Conservation (phyloP, 2,797 vertebrate species). For the Ciconia nigra region DNA sequence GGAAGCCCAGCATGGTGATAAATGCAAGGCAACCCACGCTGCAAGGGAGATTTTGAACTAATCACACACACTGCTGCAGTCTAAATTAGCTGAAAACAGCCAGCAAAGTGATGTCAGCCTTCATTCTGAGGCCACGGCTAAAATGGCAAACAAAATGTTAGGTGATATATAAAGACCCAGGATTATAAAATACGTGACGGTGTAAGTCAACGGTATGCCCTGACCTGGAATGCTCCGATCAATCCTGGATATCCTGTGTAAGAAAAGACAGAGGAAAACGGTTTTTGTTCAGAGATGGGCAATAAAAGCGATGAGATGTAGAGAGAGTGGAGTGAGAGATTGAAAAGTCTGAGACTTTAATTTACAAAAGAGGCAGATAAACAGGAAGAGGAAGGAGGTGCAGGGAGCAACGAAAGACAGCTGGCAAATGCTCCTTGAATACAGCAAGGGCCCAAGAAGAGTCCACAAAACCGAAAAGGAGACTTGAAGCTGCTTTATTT, state of each 20-base stretch:
- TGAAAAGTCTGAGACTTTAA: neutral
- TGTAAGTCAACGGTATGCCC: neutral
- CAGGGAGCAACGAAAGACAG: neutral
- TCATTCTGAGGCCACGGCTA: neutral
- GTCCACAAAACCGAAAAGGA: neutral
- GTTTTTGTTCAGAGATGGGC: neutral
- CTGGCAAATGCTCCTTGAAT: rapidly evolving
- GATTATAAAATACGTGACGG: neutral
- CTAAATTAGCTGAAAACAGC: slow-evolving; percentile 26
- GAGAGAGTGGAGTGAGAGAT: neutral
- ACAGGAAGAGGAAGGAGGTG: neutral
- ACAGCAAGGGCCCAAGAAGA: neutral
- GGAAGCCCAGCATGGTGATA: neutral
- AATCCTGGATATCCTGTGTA: neutral
- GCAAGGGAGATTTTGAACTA: slow-evolving; percentile 15
- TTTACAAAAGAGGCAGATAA: neutral
- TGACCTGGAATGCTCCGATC: neutral
- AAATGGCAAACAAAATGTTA: slow-evolving; percentile 20
- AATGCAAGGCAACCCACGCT: neutral
- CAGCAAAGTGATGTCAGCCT: slow-evolving; percentile 13
- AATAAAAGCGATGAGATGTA: neutral
- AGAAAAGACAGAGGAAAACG: neutral
- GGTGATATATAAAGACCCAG: neutral
- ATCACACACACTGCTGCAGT: neutral
- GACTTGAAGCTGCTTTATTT: neutral